Evolutionary conservation across 2,888 invertebrate species (phyloP), one percentile per base, ranked within the genome.

Genomic region (Drosophila neotestacea): DNA sequence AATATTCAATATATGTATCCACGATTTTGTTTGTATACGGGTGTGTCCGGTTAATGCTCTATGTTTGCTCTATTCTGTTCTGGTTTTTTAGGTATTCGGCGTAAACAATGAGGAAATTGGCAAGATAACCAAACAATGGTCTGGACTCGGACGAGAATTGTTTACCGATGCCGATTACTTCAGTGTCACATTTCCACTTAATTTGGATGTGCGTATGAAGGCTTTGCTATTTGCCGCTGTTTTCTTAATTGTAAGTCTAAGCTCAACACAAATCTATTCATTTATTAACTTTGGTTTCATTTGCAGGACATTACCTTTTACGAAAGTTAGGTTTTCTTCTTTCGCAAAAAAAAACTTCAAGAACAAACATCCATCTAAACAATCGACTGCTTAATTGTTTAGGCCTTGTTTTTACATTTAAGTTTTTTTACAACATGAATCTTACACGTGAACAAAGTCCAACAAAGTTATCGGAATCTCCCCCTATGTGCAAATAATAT

Each of bases 111-210:
- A 94, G 48, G 94, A 95, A 92, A 95, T 98, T 56, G 98, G 98
- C 1, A 95, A 94, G 91, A 97, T 98, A 84, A 95, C 96, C 1
- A 97, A 97, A 91, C 95, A 96, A 91, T 98, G 97, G 97, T 94
- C 96, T 0, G 97, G 97, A 0, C 88, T 97, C 47, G 93, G 94
- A 4, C 94, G 96, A 66, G 97, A 97, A 93, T 92, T 94, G 64
- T 97, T 97, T 91, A 96, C 97, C 0, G 96, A 97, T 92, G 94
- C 96, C 0, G 97, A 97, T 91, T 95, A 95, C 90, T 98, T 97
- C 91, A 97, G 96, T 22, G 95, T 98, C 73, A 94, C 95, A 27
- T 98, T 98, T 92, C 98, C 98, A 0, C 94, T 96, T 93, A 97
- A 97, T 92, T 93, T 98, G 85, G 97, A 97, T 90, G 96, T 96